Conservation (phyloP, 2,113 vertebrate genomes). For the Cranoglanis bouderius region DNA sequence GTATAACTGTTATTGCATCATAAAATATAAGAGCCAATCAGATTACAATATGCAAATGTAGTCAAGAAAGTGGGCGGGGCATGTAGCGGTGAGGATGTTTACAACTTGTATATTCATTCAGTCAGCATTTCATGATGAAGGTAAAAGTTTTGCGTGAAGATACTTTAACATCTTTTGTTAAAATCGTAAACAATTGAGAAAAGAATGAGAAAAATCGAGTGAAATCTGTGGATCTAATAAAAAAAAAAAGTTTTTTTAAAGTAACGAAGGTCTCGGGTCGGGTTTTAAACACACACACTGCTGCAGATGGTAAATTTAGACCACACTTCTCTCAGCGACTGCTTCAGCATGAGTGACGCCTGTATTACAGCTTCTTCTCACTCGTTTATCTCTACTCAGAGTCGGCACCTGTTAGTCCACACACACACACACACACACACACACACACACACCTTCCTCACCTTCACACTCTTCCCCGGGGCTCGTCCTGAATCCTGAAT, state of each 20-base stretch:
- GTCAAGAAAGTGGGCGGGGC: not conserved
- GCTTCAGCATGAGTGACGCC: not conserved
- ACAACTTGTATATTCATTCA: not conserved
- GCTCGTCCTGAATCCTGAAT: conserved; percentile 21
- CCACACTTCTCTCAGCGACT: not conserved
- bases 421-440: conserved; percentile 31
- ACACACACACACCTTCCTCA: conserved; percentile 29
- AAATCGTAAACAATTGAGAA: not conserved
- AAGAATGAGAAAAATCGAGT: not conserved
- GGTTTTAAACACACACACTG: conserved; percentile 3
- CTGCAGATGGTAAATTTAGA: conserved; percentile 7
- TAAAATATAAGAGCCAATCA: not conserved
- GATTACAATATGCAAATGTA: not conserved
- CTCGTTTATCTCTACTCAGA: conserved; percentile 49
- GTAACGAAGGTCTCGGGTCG: not conserved
- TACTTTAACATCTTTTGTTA: not conserved
- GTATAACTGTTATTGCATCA: not conserved
- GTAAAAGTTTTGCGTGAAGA: not conserved
- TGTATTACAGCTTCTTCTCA: not conserved
- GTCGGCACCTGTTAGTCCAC: conserved; percentile 69
- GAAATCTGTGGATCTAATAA: not conserved
- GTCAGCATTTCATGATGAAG: not conserved
- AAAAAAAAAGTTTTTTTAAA: not conserved
- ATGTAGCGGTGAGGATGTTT: not conserved
- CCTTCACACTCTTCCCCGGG: conserved; percentile 26